These are phyloP conservation scores for Apodemia mormo DNA, from an alignment of 2,888 invertebrate genomes.

Conservation along the genomic window DNA sequence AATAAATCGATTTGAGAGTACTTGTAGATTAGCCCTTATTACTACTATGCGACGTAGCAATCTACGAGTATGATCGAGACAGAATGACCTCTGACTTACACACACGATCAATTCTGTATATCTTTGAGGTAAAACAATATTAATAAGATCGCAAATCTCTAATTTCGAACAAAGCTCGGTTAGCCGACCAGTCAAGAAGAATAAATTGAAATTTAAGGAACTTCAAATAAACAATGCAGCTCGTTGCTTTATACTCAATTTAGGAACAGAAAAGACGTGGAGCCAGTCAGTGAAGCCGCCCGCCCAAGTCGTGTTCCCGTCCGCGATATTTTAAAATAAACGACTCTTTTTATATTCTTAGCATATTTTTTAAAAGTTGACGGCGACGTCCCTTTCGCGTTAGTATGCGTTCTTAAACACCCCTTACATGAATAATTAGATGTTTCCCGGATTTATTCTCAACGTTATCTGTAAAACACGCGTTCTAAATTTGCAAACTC, in stretches of 20 bases:
- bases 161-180: not conserved
- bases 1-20: not conserved
- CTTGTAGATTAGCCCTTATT: not conserved
- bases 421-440: constrained; percentile 81
- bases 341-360: constrained; percentile 61
- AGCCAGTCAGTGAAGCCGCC: constrained; percentile 48
- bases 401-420: constrained; percentile 75
- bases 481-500: constrained; percentile 78
- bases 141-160: not conserved
- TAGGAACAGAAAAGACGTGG: constrained; percentile 59
- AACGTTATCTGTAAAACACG: constrained; percentile 75
- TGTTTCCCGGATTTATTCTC: constrained; percentile 71
- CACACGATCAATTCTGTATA: too few relatives aligned
- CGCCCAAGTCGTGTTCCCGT: constrained; percentile 74
- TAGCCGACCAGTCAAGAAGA: not conserved
- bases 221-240: constrained; percentile 22
- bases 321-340: constrained; percentile 66
- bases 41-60: not conserved
- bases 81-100: too few relatives aligned
- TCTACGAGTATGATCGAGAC: not conserved
- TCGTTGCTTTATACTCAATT: constrained; percentile 54
- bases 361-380: constrained; percentile 65
- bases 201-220: constrained; percentile 30
- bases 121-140: too few relatives aligned
- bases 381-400: constrained; percentile 55